Evolutionary conservation across 2,797 vertebrate species (phyloP).

Genomic region (Ceyx erithaca): DNA sequence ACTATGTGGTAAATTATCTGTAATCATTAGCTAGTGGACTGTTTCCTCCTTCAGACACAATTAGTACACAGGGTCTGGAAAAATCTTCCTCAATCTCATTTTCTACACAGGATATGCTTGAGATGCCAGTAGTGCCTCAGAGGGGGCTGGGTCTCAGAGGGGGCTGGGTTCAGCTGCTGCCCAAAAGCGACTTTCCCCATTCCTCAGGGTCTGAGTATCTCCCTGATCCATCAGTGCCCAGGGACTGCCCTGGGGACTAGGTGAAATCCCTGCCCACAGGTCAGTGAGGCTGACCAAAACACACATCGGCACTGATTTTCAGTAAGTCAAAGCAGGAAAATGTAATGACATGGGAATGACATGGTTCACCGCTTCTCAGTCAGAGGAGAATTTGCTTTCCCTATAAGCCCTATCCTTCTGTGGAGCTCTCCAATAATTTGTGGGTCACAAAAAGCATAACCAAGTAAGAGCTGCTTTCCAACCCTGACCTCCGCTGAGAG

Average conservation of each 20-base stretch:
- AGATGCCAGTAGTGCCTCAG: not conserved
- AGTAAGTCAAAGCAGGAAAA: not conserved
- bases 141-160: not conserved
- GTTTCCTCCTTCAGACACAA: slow-evolving; percentile 55
- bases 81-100: slow-evolving; percentile 49
- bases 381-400: not conserved
- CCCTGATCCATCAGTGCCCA: not conserved
- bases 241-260: rapidly evolving
- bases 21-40: slow-evolving; percentile 49
- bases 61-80: slow-evolving; percentile 56
- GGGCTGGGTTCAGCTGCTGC: not conserved
- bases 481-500: rapidly evolving
- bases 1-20: slow-evolving; percentile 4
- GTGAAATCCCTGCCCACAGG: not conserved
- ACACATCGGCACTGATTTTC: rapidly evolving
- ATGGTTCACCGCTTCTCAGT: not conserved
- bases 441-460: not conserved
- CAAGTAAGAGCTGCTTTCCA: not conserved
- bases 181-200: not conserved
- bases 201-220: not conserved
- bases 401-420: rapidly evolving
- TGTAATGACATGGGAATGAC: rapidly evolving
- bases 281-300: not conserved
- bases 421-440: not conserved
- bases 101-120: slow-evolving; percentile 33